These are phyloP conservation scores for Drosophila ananassae DNA, from an alignment of 1,140 invertebrate genomes.

Conservation along the genomic window DNA sequence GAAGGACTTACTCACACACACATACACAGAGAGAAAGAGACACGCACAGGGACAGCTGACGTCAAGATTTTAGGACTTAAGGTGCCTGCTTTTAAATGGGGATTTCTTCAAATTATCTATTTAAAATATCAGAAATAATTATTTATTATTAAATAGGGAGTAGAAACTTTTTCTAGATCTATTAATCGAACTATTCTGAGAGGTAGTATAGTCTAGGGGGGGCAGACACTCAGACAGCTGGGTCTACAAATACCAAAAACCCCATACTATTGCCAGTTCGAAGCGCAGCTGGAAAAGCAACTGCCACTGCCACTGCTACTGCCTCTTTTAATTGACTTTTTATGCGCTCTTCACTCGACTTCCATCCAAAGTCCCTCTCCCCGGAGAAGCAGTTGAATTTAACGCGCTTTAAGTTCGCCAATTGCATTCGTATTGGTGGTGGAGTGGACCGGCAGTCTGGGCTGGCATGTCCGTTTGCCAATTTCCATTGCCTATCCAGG, in stretches of 20 bases:
- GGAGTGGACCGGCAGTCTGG: not conserved
- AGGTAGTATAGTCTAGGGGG: not conserved
- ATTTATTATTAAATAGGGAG: not conserved
- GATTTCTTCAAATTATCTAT: not conserved
- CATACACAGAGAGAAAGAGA: constrained; percentile 7
- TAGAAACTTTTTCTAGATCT: not conserved
- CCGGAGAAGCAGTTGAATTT: constrained; percentile 58
- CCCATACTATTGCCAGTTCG: constrained; percentile 34
- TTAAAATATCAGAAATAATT: not conserved
- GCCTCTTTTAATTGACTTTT: constrained; percentile 78
- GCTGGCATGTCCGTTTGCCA: constrained; percentile 32
- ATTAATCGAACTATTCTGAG: not conserved
- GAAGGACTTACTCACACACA: constrained; percentile 45
- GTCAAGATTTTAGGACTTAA: not conserved
- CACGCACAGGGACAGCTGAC: not conserved
- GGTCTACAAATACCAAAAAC: constrained; percentile 34
- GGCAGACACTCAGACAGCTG: constrained; percentile 42
- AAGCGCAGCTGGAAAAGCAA: constrained; percentile 76
- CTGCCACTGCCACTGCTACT: constrained; percentile 43
- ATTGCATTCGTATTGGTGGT: constrained; percentile 48
- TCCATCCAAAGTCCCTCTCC: no score
- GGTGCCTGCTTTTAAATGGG: not conserved
- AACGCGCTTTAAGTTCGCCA: constrained; percentile 76
- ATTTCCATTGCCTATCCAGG: constrained; percentile 54
- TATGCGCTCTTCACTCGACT: constrained; percentile 70